A percentile compares a stretch with the other conserved stretches of the same genome.
These are phyloP conservation scores for Pseudoatta argentina DNA, from an alignment of 1,140 invertebrate genomes.

Conservation along the genomic window DNA sequence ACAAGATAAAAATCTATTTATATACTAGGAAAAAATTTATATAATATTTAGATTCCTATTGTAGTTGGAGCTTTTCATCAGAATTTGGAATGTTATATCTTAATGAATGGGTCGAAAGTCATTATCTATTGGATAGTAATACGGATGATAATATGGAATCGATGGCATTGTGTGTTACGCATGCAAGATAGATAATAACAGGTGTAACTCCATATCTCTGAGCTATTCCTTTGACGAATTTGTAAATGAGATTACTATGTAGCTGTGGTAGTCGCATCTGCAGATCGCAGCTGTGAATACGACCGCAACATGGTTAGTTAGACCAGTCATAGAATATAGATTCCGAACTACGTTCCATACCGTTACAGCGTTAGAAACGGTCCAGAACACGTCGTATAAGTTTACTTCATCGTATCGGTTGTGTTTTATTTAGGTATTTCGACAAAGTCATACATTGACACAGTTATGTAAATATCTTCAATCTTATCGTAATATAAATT, in stretches of 20 bases:
- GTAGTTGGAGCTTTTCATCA: neutral
- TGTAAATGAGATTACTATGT: conserved; percentile 63
- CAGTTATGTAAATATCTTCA: neutral
- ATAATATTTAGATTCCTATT: conserved; percentile 9
- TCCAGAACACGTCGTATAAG: neutral
- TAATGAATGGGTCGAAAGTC: conserved; percentile 35
- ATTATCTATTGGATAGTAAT: conserved; percentile 38
- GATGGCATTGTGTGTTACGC: conserved; percentile 23
- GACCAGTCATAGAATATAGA: conserved; percentile 39
- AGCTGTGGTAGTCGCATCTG: conserved; percentile 27
- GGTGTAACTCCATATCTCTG: conserved; percentile 21
- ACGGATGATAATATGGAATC: conserved; percentile 1
- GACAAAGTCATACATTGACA: neutral
- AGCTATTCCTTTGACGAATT: conserved; percentile 66
- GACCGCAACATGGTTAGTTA: conserved; percentile 38
- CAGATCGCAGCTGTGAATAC: conserved; percentile 35
- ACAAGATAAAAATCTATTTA: neutral
- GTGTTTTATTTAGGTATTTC: neutral
- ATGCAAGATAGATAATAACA: conserved; percentile 17
- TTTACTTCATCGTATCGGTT: neutral
- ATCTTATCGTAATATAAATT: neutral
- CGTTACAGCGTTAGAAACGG: conserved; percentile 40
- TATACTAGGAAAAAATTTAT: neutral
- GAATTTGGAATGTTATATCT: conserved; percentile 10
- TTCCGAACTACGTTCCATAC: neutral